Percentiles rank a stretch among this genome's conserved stretches.
phyloP scores from a whole-genome alignment of 2,888 invertebrate species.

The Tupiocoris notatus region DNA sequence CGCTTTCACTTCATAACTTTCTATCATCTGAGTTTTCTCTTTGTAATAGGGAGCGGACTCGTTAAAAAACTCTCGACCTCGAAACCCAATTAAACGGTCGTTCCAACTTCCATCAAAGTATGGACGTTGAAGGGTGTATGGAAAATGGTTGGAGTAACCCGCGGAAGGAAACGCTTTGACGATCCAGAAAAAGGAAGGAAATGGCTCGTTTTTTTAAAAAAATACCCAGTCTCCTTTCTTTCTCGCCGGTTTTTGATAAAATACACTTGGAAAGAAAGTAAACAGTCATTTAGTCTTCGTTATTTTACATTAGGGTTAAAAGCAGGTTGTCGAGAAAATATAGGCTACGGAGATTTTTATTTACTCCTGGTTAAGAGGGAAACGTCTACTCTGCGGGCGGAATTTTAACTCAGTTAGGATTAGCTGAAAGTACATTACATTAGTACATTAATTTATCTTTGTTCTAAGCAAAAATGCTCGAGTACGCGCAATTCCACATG shows the following conservation, averaged over 20 bases:
- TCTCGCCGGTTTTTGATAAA: neutral
- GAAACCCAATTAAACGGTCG: neutral
- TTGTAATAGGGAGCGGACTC: neutral
- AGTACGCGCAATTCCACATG: too few relatives aligned
- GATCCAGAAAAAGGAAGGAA: neutral
- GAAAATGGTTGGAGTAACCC: neutral
- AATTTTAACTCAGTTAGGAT: too few relatives aligned
- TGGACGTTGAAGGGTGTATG: neutral
- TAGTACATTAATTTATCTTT: too few relatives aligned
- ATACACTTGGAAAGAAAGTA: neutral
- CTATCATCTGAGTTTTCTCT: neutral
- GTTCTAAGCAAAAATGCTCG: too few relatives aligned
- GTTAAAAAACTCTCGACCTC: neutral
- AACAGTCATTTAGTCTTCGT: neutral
- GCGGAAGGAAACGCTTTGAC: neutral
- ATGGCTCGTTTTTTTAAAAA: neutral
- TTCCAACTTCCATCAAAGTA: neutral
- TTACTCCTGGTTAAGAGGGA: too few relatives aligned
- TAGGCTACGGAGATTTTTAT: too few relatives aligned
- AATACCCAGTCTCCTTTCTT: too few relatives aligned
- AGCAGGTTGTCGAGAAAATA: too few relatives aligned
- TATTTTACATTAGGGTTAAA: too few relatives aligned
- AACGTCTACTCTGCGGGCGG: too few relatives aligned
- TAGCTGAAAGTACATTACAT: too few relatives aligned
- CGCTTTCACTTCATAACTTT: neutral